Percentiles rank a stretch among this genome's conserved stretches.
These are phyloP conservation scores for Clarias magur DNA, from an alignment of 2,113 vertebrate genomes.

Conservation along the genomic window DNA sequence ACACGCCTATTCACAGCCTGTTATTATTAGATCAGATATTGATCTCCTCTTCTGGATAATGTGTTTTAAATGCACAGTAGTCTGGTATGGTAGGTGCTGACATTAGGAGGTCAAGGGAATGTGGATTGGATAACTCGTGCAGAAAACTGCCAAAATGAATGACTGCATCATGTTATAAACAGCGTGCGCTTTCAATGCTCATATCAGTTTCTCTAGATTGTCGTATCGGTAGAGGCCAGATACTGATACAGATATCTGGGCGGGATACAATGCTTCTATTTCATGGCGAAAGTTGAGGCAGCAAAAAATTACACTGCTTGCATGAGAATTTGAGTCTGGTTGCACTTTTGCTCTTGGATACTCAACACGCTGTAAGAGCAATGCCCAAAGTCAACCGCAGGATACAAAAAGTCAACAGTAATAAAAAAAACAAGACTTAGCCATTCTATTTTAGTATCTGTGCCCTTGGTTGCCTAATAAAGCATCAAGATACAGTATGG, in stretches of 20 bases:
- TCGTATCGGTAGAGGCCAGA: too few species aligned
- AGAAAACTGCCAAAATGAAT: neutral
- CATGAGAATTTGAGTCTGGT: neutral
- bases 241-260: neutral
- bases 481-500: neutral
- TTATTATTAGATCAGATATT: conserved; percentile 22
- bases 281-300: neutral
- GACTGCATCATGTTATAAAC: neutral
- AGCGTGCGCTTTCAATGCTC: neutral
- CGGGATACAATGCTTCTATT: neutral
- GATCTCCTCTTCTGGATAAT: conserved; percentile 3
- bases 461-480: neutral
- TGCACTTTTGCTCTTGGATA: neutral
- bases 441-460: conserved; percentile 4
- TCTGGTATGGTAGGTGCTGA: neutral
- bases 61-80: neutral
- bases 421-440: neutral
- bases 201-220: neutral
- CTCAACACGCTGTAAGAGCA: neutral
- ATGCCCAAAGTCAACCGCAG: neutral
- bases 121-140: neutral
- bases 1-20: neutral
- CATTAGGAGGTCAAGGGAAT: neutral
- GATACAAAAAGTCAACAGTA: too few species aligned
- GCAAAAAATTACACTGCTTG: neutral